Evolutionary conservation across 2,113 vertebrate genomes (phyloP), one percentile per base, ranked within the genome.

Genomic region (Geothlypis trichas): DNA sequence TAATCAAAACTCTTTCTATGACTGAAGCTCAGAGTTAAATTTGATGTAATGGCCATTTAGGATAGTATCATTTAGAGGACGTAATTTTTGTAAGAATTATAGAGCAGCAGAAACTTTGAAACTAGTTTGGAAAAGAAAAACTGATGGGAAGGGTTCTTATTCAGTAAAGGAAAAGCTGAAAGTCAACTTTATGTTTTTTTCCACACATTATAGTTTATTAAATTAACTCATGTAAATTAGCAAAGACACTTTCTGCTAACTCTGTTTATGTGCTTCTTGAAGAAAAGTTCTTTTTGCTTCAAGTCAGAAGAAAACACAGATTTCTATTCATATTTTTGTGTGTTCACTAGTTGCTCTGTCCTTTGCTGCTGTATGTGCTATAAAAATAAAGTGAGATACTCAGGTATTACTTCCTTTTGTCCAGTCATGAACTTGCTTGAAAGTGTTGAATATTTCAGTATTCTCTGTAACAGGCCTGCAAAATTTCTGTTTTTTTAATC

Each of bases 161-260:
- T 66, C 33, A 24, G 42, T 67, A 47, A 44, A 63, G 33, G 21
- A 73, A 86, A 81, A 78, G 13, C 49, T 94, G 49, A 81, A 92
- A 80, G 52, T 49, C 15, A 18, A 49, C 51, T 46, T 10, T 61
- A 42, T 51, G 18, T 52, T 89, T 87, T 51, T 89, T 83, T 73
- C 46, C 4, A 1, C 72, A 10, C 33, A 14, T n/a, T 23, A 35
- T 26, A 69, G 85, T 76, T 93, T 59, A 83, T 93, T 91, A 67
- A 95, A 96, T 87, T 95, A 94, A 5, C 46, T 79, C 30, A 77
- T 55, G 22, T 62, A 91, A 93, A 93, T 93, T 91, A 91, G 49
- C 54, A 58, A 93, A 85, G 15, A 62, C 4, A 10, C 57, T 87
- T 96, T 52, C 71, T 91, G 15, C 31, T 37, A 79, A 54, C 28